A percentile compares a stretch with the other conserved stretches of the same genome.
Evolutionary conservation across 2,888 invertebrate species (phyloP).

Genomic region (Neoitamus cyanurus): DNA sequence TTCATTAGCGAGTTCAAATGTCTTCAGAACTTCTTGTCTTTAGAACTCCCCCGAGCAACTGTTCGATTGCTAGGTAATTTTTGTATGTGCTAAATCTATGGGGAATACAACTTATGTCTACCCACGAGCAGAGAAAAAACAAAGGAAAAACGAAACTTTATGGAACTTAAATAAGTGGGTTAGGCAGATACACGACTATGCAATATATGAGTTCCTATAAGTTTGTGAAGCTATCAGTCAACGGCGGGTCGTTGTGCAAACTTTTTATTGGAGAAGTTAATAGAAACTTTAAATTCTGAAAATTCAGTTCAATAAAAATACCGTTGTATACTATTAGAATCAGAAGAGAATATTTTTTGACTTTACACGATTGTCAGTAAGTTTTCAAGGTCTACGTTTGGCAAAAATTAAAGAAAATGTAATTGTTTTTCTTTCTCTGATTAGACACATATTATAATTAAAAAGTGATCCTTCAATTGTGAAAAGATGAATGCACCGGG

Average conservation of each 20-base stretch:
- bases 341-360: too few relatives aligned
- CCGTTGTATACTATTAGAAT: too few relatives aligned
- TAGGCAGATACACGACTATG: background rate
- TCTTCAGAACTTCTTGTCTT: background rate
- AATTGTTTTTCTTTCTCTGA: too few relatives aligned
- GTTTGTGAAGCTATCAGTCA: background rate
- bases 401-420: too few relatives aligned
- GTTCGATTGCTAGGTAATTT: background rate
- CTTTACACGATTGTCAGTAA: too few relatives aligned
- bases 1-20: background rate
- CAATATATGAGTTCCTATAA: too few relatives aligned
- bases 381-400: too few relatives aligned
- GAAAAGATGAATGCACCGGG: too few relatives aligned
- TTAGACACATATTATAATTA: too few relatives aligned
- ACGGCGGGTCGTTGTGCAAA: background rate
- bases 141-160: background rate
- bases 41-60: background rate
- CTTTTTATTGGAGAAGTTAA: background rate
- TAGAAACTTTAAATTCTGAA: background rate
- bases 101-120: too few relatives aligned
- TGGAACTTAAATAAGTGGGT: background rate
- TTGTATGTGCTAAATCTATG: background rate
- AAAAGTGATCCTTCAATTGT: too few relatives aligned
- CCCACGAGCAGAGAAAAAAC: background rate
- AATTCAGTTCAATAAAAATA: too few relatives aligned